Evolutionary conservation across 1,140 invertebrate genomes (phyloP), one percentile per base, ranked within the genome.

Genomic region (Neodiprion virginianus): DNA sequence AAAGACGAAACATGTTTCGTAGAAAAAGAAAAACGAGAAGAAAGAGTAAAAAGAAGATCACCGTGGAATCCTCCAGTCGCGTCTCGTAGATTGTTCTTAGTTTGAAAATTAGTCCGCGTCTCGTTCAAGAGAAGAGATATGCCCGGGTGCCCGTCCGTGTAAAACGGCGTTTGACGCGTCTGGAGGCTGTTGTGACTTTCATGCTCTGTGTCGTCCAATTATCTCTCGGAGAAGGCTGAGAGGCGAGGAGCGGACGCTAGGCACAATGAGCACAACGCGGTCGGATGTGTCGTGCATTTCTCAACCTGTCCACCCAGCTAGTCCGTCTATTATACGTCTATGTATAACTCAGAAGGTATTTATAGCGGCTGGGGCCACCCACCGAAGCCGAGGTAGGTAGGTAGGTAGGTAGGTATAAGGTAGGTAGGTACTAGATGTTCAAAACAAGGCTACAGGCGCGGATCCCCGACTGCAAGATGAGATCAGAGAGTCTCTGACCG

Each of bases 291-390:
- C 53, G 53, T 14, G 53, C 11, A 61, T 61, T 61, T 61, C 53
- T 17, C 53, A 61, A 61, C 53, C 53, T 61, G 53, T 8, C 53
- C 53, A 17, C n/a, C 53, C n/a, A 40, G 11, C 53, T 12, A 61
- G 53, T 61, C n/a, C 53, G 53, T 61, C 53, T 40, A 61, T 61
- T 61, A 61, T 61, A 61, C 53, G n/a, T 14, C 53, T 61, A 61
- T 61, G 53, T 40, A 40, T 40, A 40, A 61, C 53, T 8, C 53
- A 7, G n/a, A 61, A 61, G 11, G 53, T 61, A 61, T 61, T 61
- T 61, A 61, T 61, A 61, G 53, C n/a, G n/a, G 53, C 53, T 61
- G 8, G 28, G 28, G 28, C 53, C 53, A 61, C 53, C 53, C 53
- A 61, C 53, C n/a, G 53, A 12, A 61, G n/a, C 53, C n/a, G 53